A percentile compares a stretch with the other conserved stretches of the same genome.
Evolutionary conservation across 2,113 vertebrate genomes (phyloP).

Genomic region (Pogona vitticeps): DNA sequence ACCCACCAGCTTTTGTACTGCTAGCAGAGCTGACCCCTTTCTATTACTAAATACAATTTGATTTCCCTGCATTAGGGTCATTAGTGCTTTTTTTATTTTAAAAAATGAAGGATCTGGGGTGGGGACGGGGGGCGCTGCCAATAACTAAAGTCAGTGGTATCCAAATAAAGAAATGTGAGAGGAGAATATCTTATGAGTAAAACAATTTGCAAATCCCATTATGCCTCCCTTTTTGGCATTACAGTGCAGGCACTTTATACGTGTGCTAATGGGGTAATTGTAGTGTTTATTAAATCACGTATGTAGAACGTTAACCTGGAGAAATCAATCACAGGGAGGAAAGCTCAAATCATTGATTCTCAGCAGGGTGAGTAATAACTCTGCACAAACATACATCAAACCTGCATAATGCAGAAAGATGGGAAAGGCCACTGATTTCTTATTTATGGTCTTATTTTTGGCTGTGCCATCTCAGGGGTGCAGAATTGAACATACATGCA

Average conservation of each 20-base stretch:
- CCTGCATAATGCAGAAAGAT: slow-evolving; percentile 74
- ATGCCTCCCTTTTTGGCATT: neutral
- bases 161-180: neutral
- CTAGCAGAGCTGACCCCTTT: neutral
- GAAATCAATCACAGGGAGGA: slow-evolving; percentile 79
- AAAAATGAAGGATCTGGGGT: neutral
- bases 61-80: neutral
- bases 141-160: slow-evolving; percentile 24
- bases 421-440: slow-evolving; percentile 81
- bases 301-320: slow-evolving; percentile 70
- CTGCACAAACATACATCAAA: slow-evolving; percentile 81
- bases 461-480: slow-evolving; percentile 67
- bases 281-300: slow-evolving; percentile 74
- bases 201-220: slow-evolving; percentile 33
- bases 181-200: slow-evolving; percentile 14
- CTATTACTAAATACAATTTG: neutral
- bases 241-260: slow-evolving; percentile 9
- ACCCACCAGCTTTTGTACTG: neutral
- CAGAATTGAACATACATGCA: slow-evolving; percentile 62
- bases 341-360: slow-evolving; percentile 81
- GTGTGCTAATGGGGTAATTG: slow-evolving; percentile 60
- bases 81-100: no score
- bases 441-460: slow-evolving; percentile 84
- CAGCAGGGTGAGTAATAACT: slow-evolving; percentile 80
- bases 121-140: neutral